A percentile compares a stretch with the other conserved stretches of the same genome.
phyloP scores from a whole-genome alignment of 2,888 invertebrate species.

The Microctonus brassicae region DNA sequence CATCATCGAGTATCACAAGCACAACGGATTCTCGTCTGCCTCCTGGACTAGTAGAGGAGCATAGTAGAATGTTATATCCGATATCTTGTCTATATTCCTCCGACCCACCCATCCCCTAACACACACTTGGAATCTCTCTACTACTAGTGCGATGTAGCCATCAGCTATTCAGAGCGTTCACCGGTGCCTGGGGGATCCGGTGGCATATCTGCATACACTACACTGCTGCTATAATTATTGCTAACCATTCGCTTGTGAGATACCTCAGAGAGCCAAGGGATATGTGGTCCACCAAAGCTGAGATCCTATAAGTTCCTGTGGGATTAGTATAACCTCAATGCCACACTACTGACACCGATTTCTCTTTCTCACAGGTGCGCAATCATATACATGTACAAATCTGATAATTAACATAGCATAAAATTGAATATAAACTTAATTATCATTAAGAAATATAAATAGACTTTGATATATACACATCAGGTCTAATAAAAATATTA shows the following conservation, averaged over 20 bases:
- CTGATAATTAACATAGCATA: too few relatives aligned
- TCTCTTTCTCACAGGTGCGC: background rate
- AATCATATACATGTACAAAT: too few relatives aligned
- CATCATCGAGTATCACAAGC: conserved; percentile 26
- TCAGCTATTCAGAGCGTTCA: conserved; percentile 38
- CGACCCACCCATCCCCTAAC: conserved; percentile 24
- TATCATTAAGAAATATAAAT: too few relatives aligned
- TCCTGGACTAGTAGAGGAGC: background rate
- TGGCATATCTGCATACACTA: conserved; percentile 44
- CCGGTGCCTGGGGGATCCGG: conserved; percentile 38
- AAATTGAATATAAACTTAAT: too few relatives aligned
- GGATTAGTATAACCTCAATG: conserved; percentile 11
- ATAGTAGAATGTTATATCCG: conserved; percentile 39
- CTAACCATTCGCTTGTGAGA: conserved; percentile 43
- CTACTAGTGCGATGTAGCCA: conserved; percentile 25
- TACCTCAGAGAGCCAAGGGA: conserved; percentile 36
- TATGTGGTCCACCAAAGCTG: conserved; percentile 33
- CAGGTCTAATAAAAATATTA: too few relatives aligned
- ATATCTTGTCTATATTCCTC: conserved; percentile 30
- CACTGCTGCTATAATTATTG: conserved; percentile 45
- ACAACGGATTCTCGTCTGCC: conserved; percentile 23
- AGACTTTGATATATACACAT: too few relatives aligned
- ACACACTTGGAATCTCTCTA: conserved; percentile 28
- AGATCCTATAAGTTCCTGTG: conserved; percentile 30
- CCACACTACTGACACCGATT: conserved; percentile 17